phyloP scores from a whole-genome alignment of 2,797 vertebrate species.

The Pseudochirops corinnae region DNA sequence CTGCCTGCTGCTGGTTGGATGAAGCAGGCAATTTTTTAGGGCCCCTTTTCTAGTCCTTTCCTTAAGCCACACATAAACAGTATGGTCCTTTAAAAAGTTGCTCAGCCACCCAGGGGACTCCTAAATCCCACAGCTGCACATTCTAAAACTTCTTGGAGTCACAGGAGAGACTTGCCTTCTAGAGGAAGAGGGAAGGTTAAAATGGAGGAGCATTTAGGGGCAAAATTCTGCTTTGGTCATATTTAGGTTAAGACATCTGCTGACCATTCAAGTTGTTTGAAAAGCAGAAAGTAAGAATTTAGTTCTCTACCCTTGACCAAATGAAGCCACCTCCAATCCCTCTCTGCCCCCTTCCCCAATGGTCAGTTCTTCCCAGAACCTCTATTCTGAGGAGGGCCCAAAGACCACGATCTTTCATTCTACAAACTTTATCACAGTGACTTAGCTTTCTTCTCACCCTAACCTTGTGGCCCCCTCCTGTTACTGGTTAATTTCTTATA shows the following conservation, averaged over 20 bases:
- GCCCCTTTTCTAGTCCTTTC: neutral
- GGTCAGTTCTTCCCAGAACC: neutral
- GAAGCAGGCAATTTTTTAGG: neutral
- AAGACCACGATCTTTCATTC: neutral
- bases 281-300: neutral
- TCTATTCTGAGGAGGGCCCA: neutral
- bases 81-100: neutral
- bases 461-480: neutral
- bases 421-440: neutral
- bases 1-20: neutral
- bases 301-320: neutral
- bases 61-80: neutral
- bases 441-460: neutral
- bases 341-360: neutral
- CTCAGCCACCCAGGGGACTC: neutral
- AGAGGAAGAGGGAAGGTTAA: neutral
- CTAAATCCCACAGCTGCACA: neutral
- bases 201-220: neutral
- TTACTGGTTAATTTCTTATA: neutral
- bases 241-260: neutral
- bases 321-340: neutral
- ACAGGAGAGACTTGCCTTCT: neutral
- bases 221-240: neutral
- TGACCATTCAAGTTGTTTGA: neutral
- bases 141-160: neutral